A percentile compares a stretch with the other conserved stretches of the same genome.
Conservation (phyloP, 2,888 invertebrate genomes). For the Zygothrica quintamaculata region DNA sequence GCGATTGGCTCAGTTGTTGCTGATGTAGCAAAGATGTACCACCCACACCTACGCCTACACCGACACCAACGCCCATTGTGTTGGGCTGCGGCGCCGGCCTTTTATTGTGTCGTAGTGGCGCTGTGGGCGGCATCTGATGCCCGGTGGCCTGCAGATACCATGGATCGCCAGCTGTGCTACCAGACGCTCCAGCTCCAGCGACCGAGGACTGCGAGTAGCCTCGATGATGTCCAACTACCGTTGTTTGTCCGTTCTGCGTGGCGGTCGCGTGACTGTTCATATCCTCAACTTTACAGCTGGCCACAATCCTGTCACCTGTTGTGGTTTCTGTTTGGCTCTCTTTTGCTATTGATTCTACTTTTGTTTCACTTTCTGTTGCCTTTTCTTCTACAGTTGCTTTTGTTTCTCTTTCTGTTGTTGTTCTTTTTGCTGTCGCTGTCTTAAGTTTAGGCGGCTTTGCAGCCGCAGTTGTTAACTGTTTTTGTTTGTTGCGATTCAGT, state of each 20-base stretch:
- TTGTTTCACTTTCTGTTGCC: too few species aligned
- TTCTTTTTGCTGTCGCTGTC: constrained; percentile 26
- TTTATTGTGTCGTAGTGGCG: constrained; percentile 85
- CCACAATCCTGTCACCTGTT: constrained; percentile 42
- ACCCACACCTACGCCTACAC: constrained; percentile 39
- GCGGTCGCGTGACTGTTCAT: constrained; percentile 85
- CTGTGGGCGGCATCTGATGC: constrained; percentile 85
- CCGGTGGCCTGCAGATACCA: constrained; percentile 85
- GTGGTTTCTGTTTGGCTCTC: constrained; percentile 22
- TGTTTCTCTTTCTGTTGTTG: too few species aligned
- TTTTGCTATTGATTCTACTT: constrained; percentile 1
- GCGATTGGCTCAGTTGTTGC: constrained; percentile 84
- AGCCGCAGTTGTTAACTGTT: constrained; percentile 45
- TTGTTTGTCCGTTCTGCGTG: constrained; percentile 84
- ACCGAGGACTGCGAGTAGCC: constrained; percentile 85
- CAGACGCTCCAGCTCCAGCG: constrained; percentile 61
- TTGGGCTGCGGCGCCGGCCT: constrained; percentile 85
- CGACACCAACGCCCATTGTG: constrained; percentile 52
- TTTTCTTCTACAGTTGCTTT: too few species aligned
- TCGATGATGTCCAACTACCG: constrained; percentile 85
- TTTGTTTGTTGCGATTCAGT: constrained; percentile 25
- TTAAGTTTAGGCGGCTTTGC: constrained; percentile 29
- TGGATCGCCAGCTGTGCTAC: constrained; percentile 84
- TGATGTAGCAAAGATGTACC: constrained; percentile 74
- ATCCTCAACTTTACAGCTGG: constrained; percentile 67